A percentile compares a stretch with the other conserved stretches of the same genome.
These are phyloP conservation scores for Chelonia mydas DNA, from an alignment of 2,797 vertebrate species.

Conservation along the genomic window DNA sequence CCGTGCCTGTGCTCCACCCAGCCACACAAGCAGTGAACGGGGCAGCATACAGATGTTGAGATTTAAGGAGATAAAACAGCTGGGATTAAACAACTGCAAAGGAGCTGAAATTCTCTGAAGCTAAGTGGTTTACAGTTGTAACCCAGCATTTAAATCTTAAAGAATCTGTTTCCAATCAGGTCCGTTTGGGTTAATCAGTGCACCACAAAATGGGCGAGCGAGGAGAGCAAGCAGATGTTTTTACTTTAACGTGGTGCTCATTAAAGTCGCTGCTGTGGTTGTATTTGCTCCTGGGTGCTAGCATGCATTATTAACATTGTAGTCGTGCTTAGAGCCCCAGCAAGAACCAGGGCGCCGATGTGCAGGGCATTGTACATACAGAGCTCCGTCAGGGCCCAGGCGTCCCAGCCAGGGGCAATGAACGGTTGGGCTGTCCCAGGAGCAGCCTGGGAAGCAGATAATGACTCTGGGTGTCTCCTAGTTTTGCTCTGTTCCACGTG, in stretches of 20 bases:
- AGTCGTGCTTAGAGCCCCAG: not conserved
- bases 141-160: not conserved
- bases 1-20: too few relatives aligned
- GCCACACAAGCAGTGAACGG: not conserved
- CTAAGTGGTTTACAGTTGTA: not conserved
- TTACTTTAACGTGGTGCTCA: not conserved
- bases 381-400: not conserved
- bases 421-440: not conserved
- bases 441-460: not conserved
- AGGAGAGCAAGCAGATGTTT: not conserved
- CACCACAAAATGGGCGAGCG: not conserved
- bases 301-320: not conserved
- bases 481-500: not conserved
- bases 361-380: not conserved
- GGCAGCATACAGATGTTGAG: not conserved
- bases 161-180: not conserved
- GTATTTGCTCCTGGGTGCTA: not conserved
- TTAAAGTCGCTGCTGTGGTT: not conserved
- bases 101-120: slow-evolving; percentile 13
- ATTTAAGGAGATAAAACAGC: not conserved
- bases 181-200: not conserved
- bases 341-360: not conserved
- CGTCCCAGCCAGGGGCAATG: not conserved
- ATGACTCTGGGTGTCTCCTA: not conserved
- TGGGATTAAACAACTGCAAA: slow-evolving; percentile 14